A percentile compares a stretch with the other conserved stretches of the same genome.
Conservation (phyloP, 2,113 vertebrate genomes). For the Anser cygnoides region DNA sequence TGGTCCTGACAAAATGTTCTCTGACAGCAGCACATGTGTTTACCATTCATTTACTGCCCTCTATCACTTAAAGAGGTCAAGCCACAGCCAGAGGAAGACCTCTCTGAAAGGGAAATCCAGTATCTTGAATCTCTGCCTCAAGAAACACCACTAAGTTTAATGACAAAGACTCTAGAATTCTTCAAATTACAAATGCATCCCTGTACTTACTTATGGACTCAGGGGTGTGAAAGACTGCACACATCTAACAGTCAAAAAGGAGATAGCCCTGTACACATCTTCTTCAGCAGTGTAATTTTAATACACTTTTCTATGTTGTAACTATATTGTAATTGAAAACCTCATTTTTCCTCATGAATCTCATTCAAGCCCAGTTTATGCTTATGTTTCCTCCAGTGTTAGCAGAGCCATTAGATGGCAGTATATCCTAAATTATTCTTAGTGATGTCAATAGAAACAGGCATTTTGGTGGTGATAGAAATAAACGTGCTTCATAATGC, state of each 20-base stretch:
- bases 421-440: constrained; percentile 37
- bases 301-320: neutral
- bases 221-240: neutral
- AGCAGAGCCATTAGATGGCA: constrained; percentile 66
- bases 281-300: neutral
- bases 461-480: neutral
- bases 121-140: neutral
- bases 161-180: neutral
- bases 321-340: neutral
- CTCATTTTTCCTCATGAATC: neutral
- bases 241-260: neutral
- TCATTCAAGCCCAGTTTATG: neutral
- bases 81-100: neutral
- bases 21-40: neutral
- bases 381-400: neutral
- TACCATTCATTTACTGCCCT: neutral
- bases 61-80: neutral
- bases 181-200: neutral
- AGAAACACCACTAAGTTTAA: neutral
- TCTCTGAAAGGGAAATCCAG: neutral
- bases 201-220: neutral
- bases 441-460: neutral
- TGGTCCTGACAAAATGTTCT: neutral
- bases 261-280: neutral
- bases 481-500: neutral